A percentile compares a stretch with the other conserved stretches of the same genome.
These are phyloP conservation scores for Xylocopa sonorina DNA, from an alignment of 1,140 invertebrate species.

Conservation along the genomic window DNA sequence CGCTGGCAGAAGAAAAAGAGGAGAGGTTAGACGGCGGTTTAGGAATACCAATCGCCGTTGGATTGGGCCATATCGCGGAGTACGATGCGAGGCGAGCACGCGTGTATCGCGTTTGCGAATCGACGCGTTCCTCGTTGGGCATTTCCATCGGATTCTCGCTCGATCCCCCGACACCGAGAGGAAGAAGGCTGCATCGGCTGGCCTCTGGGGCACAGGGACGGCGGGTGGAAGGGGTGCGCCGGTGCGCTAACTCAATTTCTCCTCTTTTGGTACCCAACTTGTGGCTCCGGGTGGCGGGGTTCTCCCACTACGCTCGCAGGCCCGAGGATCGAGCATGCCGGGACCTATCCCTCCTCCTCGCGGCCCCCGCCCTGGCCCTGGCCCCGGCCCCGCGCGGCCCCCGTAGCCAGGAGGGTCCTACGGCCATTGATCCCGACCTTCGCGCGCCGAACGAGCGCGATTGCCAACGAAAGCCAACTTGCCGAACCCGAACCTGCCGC, in stretches of 20 bases:
- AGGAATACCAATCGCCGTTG: no score
- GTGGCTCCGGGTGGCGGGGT: conserved; percentile 61
- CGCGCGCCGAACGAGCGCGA: conserved; percentile 81
- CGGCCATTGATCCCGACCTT: conserved; percentile 83
- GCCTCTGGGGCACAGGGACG: neutral
- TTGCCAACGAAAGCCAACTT: conserved; percentile 78
- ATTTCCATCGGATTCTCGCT: conserved; percentile 46
- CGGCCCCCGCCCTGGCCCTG: conserved; percentile 19
- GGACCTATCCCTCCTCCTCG: conserved; percentile 40
- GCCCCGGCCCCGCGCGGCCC: conserved; percentile 36
- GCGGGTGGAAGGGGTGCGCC: conserved; percentile 43
- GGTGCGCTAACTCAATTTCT: conserved; percentile 81
- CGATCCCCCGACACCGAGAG: conserved; percentile 30
- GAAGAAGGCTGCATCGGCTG: conserved; percentile 37
- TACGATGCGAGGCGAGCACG: neutral
- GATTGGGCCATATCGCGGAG: neutral
- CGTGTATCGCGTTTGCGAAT: conserved; percentile 24
- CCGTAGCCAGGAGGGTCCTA: conserved; percentile 78
- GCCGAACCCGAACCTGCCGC: conserved; percentile 72
- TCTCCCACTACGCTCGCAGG: conserved; percentile 36
- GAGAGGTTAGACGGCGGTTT: no score
- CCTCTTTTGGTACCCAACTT: conserved; percentile 82
- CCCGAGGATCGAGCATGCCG: conserved; percentile 55
- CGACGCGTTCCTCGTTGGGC: conserved; percentile 25
- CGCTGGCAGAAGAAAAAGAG: neutral